These are phyloP conservation scores for Ellobius talpinus DNA, from an alignment of 2,113 vertebrate species.

Conservation along the genomic window DNA sequence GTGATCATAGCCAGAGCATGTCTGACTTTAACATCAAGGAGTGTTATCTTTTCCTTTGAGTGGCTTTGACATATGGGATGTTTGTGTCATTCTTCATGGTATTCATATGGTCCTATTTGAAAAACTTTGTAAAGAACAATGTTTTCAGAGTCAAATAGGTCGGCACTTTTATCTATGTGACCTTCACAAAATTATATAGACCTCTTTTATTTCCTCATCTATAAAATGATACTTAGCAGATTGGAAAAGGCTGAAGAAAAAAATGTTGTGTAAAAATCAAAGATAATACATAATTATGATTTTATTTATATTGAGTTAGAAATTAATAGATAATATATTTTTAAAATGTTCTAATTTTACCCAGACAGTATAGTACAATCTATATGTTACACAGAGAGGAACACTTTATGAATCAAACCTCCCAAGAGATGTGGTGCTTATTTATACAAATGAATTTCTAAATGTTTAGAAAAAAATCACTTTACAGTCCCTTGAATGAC, in stretches of 20 bases:
- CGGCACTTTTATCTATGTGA: background rate
- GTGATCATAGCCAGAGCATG: slow-evolving; percentile 20
- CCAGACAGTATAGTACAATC: background rate
- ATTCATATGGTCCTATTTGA: slow-evolving; percentile 1
- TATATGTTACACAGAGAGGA: background rate
- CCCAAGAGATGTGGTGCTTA: background rate
- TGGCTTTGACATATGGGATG: slow-evolving; percentile 12
- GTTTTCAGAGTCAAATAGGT: background rate
- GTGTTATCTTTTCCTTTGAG: background rate
- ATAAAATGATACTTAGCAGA: background rate
- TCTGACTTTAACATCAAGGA: slow-evolving; percentile 31
- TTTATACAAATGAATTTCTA: slow-evolving; percentile 51
- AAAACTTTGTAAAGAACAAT: background rate
- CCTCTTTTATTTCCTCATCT: background rate
- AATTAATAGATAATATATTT: background rate
- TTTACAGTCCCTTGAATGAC: slow-evolving; percentile 79
- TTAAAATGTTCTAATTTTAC: background rate
- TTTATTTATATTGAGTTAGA: background rate
- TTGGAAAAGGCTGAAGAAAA: background rate
- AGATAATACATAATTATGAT: background rate
- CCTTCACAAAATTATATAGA: background rate
- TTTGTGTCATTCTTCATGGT: background rate
- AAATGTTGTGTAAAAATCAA: background rate
- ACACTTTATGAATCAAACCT: background rate
- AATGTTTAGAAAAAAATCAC: slow-evolving; percentile 49